Base-by-base conservation (phyloP, 2,797 vertebrate species). In the Tragelaphus oryx region DNA sequence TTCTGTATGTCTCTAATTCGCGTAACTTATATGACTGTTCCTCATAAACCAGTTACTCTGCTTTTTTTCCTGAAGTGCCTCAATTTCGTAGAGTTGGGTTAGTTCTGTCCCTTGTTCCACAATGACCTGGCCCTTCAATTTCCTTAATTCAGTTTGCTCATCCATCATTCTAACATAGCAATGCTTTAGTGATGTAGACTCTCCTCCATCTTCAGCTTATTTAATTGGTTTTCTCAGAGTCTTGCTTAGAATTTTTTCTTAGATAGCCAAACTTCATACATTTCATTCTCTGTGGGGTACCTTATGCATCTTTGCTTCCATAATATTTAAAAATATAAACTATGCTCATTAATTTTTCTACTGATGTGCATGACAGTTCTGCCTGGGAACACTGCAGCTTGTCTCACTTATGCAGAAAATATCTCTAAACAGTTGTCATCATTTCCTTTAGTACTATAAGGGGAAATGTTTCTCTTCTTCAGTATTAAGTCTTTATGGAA, bases 161-260 rank as follows among this genome's bases (percentile, higher is more conserved):
- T 7, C 26, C 50, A 1, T 62, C 17, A 13, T 2, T 28, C 24
- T 37, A 5, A 41, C 2, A 5, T 1, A 50, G 26, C 20, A 52
- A 3, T 41, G 9, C 6, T 37, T 4, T 7, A 12, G 8, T 3
- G 20, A 54, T 17, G 2, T 4, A 10, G 8, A 55, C 2, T 54
- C 10, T n/a, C 2, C 3, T 2, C 14, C 12, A 6, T 2, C 3
- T 12, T 57, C 30, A 30, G 6, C 6, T 2, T 54, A 6, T 52
- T 50, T 90, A 60, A 44, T 44, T 7, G 28, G 5, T 60, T 11
- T 62, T 48, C 41, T 94, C 50, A 20, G 30, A 30, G 20, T 83
- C 74, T 71, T 68, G 4, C 33, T 93, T 62, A 44, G 13, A 44
- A 60, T 54, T 79, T 87, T 78, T 30, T 16, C 82, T 59, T 89